phyloP scores from a whole-genome alignment of 92 coral and sea anemone genomes.

The Epizoanthus fatuus region DNA sequence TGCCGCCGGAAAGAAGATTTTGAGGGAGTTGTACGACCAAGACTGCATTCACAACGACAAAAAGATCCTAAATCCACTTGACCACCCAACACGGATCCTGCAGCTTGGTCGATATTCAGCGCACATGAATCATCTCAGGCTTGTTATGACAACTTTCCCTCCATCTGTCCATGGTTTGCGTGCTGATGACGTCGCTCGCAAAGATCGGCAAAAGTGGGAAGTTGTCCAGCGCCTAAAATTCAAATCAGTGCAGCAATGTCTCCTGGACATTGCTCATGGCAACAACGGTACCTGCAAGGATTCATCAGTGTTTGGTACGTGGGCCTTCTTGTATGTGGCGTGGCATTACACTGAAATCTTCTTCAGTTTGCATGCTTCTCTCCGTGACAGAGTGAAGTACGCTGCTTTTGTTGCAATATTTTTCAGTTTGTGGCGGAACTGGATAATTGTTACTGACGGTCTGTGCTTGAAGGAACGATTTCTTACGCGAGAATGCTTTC shows the following conservation, averaged over 20 bases:
- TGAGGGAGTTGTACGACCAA: slow-evolving; percentile 56
- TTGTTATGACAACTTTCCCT: slow-evolving; percentile 47
- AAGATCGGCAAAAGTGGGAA: slow-evolving; percentile 76
- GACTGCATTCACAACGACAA: slow-evolving; percentile 64
- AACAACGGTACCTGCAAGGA: too few species aligned
- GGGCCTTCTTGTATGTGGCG: slow-evolving; percentile 37
- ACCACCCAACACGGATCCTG: slow-evolving; percentile 59
- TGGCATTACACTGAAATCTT: slow-evolving; percentile 66
- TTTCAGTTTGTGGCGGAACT: slow-evolving; percentile 64
- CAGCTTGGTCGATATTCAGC: slow-evolving; percentile 56
- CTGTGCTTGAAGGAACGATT: slow-evolving; percentile 44
- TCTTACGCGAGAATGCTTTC: slow-evolving; percentile 68
- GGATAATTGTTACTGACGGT: slow-evolving; percentile 46
- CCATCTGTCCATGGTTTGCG: slow-evolving; percentile 38
- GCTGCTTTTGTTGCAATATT: slow-evolving; percentile 51
- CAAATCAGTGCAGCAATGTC: slow-evolving; percentile 51
- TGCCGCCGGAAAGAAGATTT: slow-evolving; percentile 46
- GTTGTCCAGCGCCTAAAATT: slow-evolving; percentile 70
- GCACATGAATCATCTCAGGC: slow-evolving; percentile 50
- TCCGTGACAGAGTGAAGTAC: slow-evolving; percentile 64
- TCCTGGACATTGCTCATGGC: slow-evolving; percentile 31
- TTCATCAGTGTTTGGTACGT: too few species aligned
- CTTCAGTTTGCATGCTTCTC: not conserved
- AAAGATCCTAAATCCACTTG: slow-evolving; percentile 59
- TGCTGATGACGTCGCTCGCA: slow-evolving; percentile 51